These are phyloP conservation scores for Lanius collurio DNA, from an alignment of 2,113 vertebrate species.

Conservation along the genomic window DNA sequence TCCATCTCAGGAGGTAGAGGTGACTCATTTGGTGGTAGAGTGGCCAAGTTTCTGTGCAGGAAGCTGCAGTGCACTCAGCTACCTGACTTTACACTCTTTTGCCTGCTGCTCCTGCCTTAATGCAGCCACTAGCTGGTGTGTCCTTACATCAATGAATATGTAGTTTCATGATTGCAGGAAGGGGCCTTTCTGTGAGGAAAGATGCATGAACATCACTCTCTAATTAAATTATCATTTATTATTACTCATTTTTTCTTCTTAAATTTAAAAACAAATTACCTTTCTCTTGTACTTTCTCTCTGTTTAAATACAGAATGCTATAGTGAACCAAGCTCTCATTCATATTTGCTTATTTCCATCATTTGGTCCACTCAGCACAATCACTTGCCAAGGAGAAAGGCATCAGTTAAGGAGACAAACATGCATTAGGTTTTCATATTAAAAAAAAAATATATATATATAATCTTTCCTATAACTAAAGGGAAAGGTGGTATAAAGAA, in stretches of 20 bases:
- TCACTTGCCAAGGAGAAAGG: neutral
- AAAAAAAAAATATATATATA: neutral
- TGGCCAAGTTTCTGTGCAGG: neutral
- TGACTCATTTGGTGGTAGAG: neutral
- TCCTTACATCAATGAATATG: neutral
- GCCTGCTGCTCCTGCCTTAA: neutral
- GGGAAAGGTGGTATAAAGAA: neutral
- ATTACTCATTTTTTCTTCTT: neutral
- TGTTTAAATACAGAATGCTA: neutral
- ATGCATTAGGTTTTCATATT: neutral
- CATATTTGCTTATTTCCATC: neutral
- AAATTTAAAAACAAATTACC: neutral
- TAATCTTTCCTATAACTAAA: neutral
- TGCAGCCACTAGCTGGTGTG: neutral
- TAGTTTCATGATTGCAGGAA: neutral
- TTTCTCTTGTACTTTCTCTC: neutral
- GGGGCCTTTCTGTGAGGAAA: neutral
- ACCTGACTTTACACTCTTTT: neutral
- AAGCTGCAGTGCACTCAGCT: neutral
- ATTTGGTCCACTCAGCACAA: neutral
- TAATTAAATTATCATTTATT: neutral
- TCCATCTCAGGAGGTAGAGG: neutral
- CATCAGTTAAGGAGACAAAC: neutral
- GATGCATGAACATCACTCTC: neutral
- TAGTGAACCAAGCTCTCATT: neutral